Percentiles rank a stretch among this genome's conserved stretches.
Evolutionary conservation across 2,888 invertebrate species (phyloP).

Genomic region (Cistogaster globosa): DNA sequence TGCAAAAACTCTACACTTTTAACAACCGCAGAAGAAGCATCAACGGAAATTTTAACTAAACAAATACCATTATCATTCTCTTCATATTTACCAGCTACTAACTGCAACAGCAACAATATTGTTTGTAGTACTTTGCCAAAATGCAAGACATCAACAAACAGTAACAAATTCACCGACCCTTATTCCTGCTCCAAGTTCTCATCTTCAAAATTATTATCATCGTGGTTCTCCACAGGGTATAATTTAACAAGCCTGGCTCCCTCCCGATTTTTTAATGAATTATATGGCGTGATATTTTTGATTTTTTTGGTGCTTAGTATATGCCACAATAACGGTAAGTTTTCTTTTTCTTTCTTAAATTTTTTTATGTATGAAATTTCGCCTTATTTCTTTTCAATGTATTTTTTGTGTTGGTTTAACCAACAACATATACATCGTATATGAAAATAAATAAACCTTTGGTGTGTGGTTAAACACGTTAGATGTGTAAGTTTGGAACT

Average conservation of each 20-base stretch:
- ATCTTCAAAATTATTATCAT: conserved; percentile 2
- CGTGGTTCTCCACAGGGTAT: conserved; percentile 13
- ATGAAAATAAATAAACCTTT: conserved; percentile 58
- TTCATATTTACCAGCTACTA: too few relatives aligned
- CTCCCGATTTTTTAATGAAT: conserved; percentile 57
- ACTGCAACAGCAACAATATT: too few relatives aligned
- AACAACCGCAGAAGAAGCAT: too few relatives aligned
- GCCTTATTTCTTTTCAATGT: not conserved
- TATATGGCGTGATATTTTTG: conserved; percentile 65
- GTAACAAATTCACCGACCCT: too few relatives aligned
- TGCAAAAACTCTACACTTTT: too few relatives aligned
- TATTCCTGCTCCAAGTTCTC: not conserved
- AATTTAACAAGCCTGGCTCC: conserved; percentile 37
- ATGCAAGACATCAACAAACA: too few relatives aligned
- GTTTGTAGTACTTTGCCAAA: too few relatives aligned
- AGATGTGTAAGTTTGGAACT: not conserved
- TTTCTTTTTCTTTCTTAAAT: not conserved
- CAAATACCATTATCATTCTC: too few relatives aligned
- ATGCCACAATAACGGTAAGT: conserved; percentile 70
- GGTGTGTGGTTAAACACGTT: conserved; percentile 22
- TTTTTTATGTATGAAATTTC: not conserved
- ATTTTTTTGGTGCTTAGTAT: conserved; percentile 64
- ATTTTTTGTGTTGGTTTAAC: conserved; percentile 7
- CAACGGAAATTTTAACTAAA: not conserved
- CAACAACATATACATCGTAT: conserved; percentile 37